Base-by-base conservation (phyloP, 1,140 invertebrate genomes). In the Drosophila chauvacae region DNA sequence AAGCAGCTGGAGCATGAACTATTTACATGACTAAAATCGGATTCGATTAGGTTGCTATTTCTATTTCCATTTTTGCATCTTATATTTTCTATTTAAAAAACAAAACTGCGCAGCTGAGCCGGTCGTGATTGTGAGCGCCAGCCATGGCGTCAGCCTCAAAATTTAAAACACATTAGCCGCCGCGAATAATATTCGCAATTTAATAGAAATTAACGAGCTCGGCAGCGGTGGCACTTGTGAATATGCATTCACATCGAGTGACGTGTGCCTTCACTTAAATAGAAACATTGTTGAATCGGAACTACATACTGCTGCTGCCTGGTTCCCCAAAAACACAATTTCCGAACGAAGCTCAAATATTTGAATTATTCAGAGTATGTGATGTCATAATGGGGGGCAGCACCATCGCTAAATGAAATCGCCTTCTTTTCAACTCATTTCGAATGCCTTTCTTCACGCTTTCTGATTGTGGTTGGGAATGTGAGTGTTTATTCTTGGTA, bases 281-380 rank as follows among this genome's bases (percentile, higher is more conserved):
- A 90, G 80, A 88, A 90, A 84, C 77, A 88, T 77, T 88, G 80
- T 69, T 69, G 55, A 60, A 68, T 47, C 47, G 41, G 39, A 58
- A 56, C 20, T 39, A 26, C 7, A 30, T 30, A 9, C 33, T 48
- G 47, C 13, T 16, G 23, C 7, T 26, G 45, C 11, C 20, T 16
- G 50, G 2, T 23, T 23, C 33, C 51, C 51, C 33, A 11, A 16
- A 33, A 74, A 77, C 48, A 50, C 48, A 73, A 65, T 80, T 63
- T 41, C n/a, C 68, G 70, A 87, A 71, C 80, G 37, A 80, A 71
- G 53, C 60, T 69, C 47, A 74, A 77, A 77, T 78, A 82, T 88
- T 84, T 69, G 60, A 90, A 90, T 88, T 84, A 88, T 88, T 88
- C 82, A 80, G 56, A 77, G 77, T 66, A 88, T 88, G 84, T 88